These are phyloP conservation scores for Odontamblyopus rebecca DNA, from an alignment of 2,797 vertebrate genomes.

Conservation along the genomic window DNA sequence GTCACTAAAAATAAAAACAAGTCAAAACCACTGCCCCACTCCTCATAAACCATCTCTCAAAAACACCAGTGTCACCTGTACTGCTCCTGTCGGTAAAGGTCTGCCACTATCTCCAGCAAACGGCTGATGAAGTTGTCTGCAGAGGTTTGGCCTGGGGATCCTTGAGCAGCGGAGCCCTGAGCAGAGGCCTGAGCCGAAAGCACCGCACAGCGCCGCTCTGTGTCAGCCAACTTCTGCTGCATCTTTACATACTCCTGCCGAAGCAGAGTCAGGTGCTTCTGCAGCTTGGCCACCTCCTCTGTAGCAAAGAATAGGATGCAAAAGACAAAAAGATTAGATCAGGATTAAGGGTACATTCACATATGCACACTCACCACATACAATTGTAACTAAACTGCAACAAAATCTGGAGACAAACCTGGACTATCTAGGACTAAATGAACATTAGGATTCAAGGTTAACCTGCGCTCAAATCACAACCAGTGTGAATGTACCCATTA, in stretches of 20 bases:
- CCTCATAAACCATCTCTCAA: not conserved
- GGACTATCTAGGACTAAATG: not conserved
- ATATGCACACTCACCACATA: not conserved
- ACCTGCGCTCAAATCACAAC: not conserved
- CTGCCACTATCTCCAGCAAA: conserved; percentile 88
- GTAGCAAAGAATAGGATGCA: conserved; percentile 33
- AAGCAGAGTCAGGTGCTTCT: conserved; percentile 96
- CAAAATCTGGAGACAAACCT: not conserved
- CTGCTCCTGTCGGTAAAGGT: conserved; percentile 90
- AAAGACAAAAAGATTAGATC: conserved; percentile 21
- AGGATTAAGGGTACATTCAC: not conserved
- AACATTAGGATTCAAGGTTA: not conserved
- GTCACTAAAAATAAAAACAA: conserved; percentile 79
- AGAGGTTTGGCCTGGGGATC: conserved; percentile 53
- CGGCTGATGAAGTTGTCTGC: conserved; percentile 92
- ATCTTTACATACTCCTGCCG: conserved; percentile 98
- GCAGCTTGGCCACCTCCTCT: conserved; percentile 99
- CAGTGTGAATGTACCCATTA: no score
- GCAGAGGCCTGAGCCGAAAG: conserved; percentile 84
- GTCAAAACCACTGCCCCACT: not conserved
- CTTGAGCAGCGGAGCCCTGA: conserved; percentile 77
- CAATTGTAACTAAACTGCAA: not conserved
- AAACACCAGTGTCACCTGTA: conserved; percentile 85
- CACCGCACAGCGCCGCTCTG: conserved; percentile 88
- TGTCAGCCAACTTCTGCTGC: conserved; percentile 95